Percentiles rank a stretch among this genome's conserved stretches.
These are phyloP conservation scores for Tragelaphus buxtoni DNA, from an alignment of 2,113 vertebrate species.

Conservation along the genomic window DNA sequence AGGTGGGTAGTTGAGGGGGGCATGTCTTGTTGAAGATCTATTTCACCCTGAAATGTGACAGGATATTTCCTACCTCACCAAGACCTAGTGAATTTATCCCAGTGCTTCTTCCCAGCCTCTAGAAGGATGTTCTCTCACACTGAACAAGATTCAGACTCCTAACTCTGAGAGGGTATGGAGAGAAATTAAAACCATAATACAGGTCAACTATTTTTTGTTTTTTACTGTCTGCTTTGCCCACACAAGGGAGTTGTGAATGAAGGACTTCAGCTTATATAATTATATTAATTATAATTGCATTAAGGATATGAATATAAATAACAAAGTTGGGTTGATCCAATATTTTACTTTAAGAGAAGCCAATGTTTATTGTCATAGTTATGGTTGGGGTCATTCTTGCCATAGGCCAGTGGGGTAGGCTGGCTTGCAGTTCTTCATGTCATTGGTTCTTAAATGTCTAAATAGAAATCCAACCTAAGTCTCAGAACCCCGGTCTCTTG, in stretches of 20 bases:
- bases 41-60: conserved; percentile 47
- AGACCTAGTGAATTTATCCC: background rate
- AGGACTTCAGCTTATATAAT: background rate
- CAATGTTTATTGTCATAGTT: background rate
- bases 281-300: background rate
- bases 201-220: background rate
- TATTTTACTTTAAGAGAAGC: background rate
- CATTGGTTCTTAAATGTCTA: background rate
- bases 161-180: background rate
- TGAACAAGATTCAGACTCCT: background rate
- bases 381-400: background rate
- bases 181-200: background rate
- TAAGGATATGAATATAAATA: background rate
- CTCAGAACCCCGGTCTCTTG: background rate
- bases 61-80: background rate
- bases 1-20: background rate
- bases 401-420: too few species aligned
- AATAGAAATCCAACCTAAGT: background rate
- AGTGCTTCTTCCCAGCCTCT: background rate
- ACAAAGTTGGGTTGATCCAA: background rate
- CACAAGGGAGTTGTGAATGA: background rate
- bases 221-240: background rate
- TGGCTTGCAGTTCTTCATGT: background rate
- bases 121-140: background rate
- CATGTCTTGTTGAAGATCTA: background rate